Percentiles rank a stretch among this genome's conserved stretches.
Evolutionary conservation across 2,113 vertebrate species (phyloP).

Genomic region (Pedetes capensis): DNA sequence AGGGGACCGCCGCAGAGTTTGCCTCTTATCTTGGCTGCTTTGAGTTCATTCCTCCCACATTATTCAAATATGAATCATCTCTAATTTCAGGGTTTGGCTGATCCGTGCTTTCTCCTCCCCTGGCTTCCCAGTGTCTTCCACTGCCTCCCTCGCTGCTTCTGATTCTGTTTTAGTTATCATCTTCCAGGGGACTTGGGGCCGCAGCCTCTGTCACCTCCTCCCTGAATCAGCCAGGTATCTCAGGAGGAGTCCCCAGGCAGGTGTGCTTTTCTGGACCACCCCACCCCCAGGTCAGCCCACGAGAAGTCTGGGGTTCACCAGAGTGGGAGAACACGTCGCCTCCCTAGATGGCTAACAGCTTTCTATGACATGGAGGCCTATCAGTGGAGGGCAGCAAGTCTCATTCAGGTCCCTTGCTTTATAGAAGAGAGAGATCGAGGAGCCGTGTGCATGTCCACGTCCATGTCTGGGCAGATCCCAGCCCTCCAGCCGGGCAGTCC

Average conservation of each 20-base stretch:
- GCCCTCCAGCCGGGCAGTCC: background rate
- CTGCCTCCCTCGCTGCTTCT: background rate
- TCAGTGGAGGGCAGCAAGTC: background rate
- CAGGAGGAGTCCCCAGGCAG: background rate
- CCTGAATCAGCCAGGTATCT: background rate
- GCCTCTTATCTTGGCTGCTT: conserved; percentile 62
- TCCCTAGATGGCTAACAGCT: background rate
- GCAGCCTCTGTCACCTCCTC: background rate
- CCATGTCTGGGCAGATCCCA: background rate
- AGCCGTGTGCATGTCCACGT: no score
- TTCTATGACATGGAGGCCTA: background rate
- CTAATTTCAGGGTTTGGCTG: conserved; percentile 67
- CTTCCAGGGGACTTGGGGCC: background rate
- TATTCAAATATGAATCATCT: conserved; percentile 73
- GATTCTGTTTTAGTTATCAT: background rate
- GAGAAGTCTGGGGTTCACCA: background rate
- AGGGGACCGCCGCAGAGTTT: background rate
- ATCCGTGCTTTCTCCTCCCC: conserved; percentile 1
- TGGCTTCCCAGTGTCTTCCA: background rate
- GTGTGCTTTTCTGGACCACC: background rate
- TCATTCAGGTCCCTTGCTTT: background rate
- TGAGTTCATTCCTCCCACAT: conserved; percentile 63
- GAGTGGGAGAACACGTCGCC: background rate
- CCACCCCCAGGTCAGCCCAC: background rate
- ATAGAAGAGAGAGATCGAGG: background rate